These are phyloP conservation scores for Masnerella sp. DNA, from an alignment of 2,888 invertebrate species.

Conservation along the genomic window DNA sequence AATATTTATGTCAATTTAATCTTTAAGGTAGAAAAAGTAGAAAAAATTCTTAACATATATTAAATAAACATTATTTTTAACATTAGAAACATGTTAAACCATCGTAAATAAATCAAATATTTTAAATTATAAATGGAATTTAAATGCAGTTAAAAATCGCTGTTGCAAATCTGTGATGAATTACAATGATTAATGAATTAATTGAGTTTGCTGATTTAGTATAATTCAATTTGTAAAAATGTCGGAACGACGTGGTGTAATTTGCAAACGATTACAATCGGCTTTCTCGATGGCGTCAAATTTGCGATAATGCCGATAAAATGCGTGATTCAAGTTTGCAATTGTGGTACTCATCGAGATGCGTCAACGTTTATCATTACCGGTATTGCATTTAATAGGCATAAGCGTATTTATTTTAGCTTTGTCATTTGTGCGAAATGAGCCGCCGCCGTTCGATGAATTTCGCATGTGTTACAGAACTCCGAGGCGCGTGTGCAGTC, in stretches of 20 bases:
- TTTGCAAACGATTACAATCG: conserved; percentile 34
- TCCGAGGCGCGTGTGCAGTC: conserved; percentile 23
- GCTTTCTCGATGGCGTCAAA: conserved; percentile 33
- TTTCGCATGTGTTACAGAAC: conserved; percentile 36
- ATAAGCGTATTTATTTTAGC: conserved; percentile 59
- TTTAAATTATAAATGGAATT: too few relatives aligned
- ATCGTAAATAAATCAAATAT: too few relatives aligned
- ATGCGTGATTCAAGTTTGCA: conserved; percentile 41
- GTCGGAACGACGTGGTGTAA: neutral
- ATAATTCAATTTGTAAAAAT: neutral
- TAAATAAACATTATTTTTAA: too few relatives aligned
- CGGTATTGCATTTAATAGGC: conserved; percentile 46
- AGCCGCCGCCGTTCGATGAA: conserved; percentile 41
- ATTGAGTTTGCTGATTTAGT: neutral
- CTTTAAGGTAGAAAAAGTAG: too few relatives aligned
- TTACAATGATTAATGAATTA: too few relatives aligned
- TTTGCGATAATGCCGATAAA: conserved; percentile 48
- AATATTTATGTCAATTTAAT: too few relatives aligned
- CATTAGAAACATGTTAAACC: too few relatives aligned
- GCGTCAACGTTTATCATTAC: conserved; percentile 55
- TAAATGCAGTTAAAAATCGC: too few relatives aligned
- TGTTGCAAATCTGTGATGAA: too few relatives aligned
- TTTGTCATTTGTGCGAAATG: conserved; percentile 45
- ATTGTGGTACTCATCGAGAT: conserved; percentile 47
- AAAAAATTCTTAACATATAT: too few relatives aligned